phyloP scores from a whole-genome alignment of 2,888 invertebrate species.

The Cryptocephalus moraei region DNA sequence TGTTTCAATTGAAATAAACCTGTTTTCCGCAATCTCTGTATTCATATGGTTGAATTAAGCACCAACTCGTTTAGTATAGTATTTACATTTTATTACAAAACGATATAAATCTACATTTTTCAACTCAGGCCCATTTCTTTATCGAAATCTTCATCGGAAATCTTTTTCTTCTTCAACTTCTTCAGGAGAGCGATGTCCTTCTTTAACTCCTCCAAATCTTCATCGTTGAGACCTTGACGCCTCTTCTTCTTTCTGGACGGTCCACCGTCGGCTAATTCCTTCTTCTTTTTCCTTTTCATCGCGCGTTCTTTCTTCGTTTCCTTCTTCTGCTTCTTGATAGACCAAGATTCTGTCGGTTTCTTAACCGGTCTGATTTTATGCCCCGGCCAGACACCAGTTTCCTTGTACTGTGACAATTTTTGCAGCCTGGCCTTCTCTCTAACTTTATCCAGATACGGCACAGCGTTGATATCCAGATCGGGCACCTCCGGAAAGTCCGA shows the following conservation, averaged over 20 bases:
- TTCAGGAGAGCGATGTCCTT: slow-evolving; percentile 77
- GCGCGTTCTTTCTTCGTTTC: slow-evolving; percentile 52
- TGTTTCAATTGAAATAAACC: too few relatives aligned
- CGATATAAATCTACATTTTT: background rate
- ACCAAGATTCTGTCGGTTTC: slow-evolving; percentile 67
- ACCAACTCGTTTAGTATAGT: too few relatives aligned
- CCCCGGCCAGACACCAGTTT: slow-evolving; percentile 49
- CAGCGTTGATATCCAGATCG: slow-evolving; percentile 59
- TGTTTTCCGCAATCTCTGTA: too few relatives aligned
- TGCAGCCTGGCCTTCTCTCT: slow-evolving; percentile 62
- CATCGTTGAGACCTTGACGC: slow-evolving; percentile 46
- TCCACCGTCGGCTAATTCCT: slow-evolving; percentile 39
- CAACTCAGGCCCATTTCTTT: slow-evolving; percentile 45
- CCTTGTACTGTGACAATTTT: slow-evolving; percentile 59
- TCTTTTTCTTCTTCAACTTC: slow-evolving; percentile 76
- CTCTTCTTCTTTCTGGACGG: slow-evolving; percentile 37
- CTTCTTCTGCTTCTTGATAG: slow-evolving; percentile 62
- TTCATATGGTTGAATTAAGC: too few relatives aligned
- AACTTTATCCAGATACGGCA: slow-evolving; percentile 71
- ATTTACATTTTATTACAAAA: too few relatives aligned
- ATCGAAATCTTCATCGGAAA: slow-evolving; percentile 55
- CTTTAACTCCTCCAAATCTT: slow-evolving; percentile 66
- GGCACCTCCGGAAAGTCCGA: slow-evolving; percentile 45
- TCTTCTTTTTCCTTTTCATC: slow-evolving; percentile 51
- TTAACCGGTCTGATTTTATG: slow-evolving; percentile 33